Base-by-base conservation (phyloP, 1,140 invertebrate species). In the Habropoda laboriosa region DNA sequence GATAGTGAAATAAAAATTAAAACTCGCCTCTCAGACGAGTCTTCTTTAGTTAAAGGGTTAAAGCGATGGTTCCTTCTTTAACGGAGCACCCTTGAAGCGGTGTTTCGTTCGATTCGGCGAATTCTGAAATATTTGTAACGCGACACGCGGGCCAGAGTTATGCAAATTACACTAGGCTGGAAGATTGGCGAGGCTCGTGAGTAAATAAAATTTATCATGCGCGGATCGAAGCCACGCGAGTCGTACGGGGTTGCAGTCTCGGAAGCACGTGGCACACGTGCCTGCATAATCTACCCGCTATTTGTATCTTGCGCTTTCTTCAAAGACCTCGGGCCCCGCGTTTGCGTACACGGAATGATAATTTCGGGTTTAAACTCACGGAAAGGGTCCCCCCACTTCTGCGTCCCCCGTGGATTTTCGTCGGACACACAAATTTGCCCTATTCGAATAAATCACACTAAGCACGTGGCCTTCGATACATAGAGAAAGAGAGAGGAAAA, bases 211-310 rank as follows among this genome's bases (percentile, higher is more conserved):
- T 85, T 85, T 83, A 85, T 79, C 47, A 35, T 27, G 45, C 38
- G n/a, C 40, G 21, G 58, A 63, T 72, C 77, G 58, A 71, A 71
- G 21, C 24, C 13, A 18, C 47, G 35, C 60, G 58, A 67, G n/a
- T 10, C 18, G 45, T 21, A 35, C 18, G 57, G 53, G 57, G 27
- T 10, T 42, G 51, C 49, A 79, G 61, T 53, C 63, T 66, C 49
- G 82, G 58, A 53, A 76, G 40, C 83, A 83, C 81, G 76, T 76
- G 71, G 60, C 77, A 76, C 83, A 83, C 83, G 83, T 72, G 81
- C 51, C 32, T 38, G 81, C 32, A 63, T 85, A 85, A 83, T 85
- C 77, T 61, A 30, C 40, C 24, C 53, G 27, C 45, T 72, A 72
- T 70, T 80, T 80, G 77, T 80, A 55, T 80, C 71, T 83, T 67